Conservation (phyloP, 2,113 vertebrate genomes). For the Cervus canadensis region DNA sequence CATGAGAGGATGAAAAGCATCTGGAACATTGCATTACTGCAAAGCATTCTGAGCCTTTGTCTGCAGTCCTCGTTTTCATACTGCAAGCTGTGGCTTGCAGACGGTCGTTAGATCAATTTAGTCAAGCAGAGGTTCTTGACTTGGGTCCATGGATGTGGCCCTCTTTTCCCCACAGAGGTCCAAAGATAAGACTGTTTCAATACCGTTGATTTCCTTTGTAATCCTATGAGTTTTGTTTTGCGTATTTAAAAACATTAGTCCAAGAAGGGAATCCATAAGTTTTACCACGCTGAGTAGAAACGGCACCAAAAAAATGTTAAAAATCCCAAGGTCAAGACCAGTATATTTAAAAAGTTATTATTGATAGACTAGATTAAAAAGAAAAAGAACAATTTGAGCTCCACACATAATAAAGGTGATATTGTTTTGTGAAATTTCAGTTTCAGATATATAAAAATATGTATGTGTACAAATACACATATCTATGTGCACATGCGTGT, state of each 20-base stretch:
- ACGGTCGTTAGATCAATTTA: neutral
- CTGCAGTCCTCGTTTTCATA: neutral
- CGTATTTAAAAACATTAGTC: neutral
- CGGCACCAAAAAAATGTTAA: neutral
- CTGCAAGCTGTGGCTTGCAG: neutral
- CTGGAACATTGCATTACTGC: conserved; percentile 43
- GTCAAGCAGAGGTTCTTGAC: neutral
- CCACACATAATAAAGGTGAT: neutral
- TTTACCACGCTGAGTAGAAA: neutral
- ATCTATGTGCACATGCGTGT: neutral
- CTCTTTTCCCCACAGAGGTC: neutral
- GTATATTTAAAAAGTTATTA: neutral
- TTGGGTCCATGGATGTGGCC: neutral
- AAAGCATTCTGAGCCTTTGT: neutral
- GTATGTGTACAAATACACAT: neutral
- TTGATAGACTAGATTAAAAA: neutral
- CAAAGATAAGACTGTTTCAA: neutral
- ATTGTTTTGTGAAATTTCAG: conserved; percentile 8
- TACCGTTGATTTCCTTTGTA: neutral
- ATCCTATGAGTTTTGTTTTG: neutral
- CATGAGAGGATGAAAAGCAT: conserved; percentile 24
- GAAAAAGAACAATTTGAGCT: neutral
- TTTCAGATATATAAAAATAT: neutral
- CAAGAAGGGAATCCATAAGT: neutral
- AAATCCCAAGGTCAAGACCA: neutral